Conservation (phyloP, 2,113 vertebrate genomes). For the Corydoras maculifer region DNA sequence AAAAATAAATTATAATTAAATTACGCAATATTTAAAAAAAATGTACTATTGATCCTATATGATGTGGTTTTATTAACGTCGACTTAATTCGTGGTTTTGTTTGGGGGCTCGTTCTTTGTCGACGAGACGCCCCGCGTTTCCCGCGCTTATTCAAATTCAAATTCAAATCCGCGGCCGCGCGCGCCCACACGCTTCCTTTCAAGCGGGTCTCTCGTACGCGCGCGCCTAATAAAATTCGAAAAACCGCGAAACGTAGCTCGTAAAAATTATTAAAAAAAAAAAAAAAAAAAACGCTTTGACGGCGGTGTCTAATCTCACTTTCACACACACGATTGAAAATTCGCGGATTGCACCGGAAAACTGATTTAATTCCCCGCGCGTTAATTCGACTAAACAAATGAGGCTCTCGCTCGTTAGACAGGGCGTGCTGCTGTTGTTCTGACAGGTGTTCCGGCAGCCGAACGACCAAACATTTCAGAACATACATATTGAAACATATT, state of each 20-base stretch:
- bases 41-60: too few relatives aligned
- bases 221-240: constrained; percentile 46
- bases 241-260: neutral
- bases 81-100: neutral
- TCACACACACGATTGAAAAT: too few relatives aligned
- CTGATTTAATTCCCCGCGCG: neutral
- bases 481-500: constrained; percentile 6
- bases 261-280: too few relatives aligned
- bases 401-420: neutral
- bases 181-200: constrained; percentile 59
- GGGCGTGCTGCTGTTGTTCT: neutral
- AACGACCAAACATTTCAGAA: constrained; percentile 9
- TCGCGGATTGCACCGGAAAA: neutral
- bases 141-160: constrained; percentile 75
- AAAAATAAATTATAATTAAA: neutral
- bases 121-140: constrained; percentile 35
- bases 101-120: neutral
- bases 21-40: neutral
- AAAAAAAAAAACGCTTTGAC: constrained; percentile 20
- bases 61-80: neutral
- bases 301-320: neutral
- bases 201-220: constrained; percentile 53
- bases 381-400: neutral
- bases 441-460: neutral
- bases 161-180: constrained; percentile 60